Conservation (phyloP, 2,113 vertebrate species). For the Rallus limicola region DNA sequence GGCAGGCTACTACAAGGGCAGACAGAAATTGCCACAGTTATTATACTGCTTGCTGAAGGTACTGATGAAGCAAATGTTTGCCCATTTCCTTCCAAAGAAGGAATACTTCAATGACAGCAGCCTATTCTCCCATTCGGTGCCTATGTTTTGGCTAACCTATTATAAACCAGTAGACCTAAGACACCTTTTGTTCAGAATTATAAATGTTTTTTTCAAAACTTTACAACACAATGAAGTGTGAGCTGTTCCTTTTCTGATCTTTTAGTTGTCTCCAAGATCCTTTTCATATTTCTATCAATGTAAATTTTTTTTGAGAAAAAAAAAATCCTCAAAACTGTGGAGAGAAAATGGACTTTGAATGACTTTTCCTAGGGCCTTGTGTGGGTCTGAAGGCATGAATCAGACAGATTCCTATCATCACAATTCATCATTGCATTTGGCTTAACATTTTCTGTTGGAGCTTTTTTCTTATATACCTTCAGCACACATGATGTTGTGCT, state of each 20-base stretch:
- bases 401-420: background rate
- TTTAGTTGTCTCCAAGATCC: background rate
- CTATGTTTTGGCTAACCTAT: background rate
- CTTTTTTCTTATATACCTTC: background rate
- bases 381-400: background rate
- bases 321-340: background rate
- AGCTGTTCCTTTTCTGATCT: background rate
- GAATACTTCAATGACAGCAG: background rate
- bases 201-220: background rate
- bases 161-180: background rate
- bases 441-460: background rate
- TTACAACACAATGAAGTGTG: background rate
- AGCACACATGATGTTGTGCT: background rate
- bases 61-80: background rate
- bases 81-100: background rate
- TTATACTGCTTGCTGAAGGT: background rate
- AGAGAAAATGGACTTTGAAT: background rate
- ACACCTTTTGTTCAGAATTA: background rate
- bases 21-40: background rate
- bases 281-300: background rate
- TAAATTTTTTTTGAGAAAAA: slow-evolving; percentile 19
- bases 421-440: background rate
- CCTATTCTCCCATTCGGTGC: background rate
- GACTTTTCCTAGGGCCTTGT: background rate
- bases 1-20: background rate